Evolutionary conservation across 2,888 invertebrate species (phyloP).

Genomic region (Hydraecia micacea): DNA sequence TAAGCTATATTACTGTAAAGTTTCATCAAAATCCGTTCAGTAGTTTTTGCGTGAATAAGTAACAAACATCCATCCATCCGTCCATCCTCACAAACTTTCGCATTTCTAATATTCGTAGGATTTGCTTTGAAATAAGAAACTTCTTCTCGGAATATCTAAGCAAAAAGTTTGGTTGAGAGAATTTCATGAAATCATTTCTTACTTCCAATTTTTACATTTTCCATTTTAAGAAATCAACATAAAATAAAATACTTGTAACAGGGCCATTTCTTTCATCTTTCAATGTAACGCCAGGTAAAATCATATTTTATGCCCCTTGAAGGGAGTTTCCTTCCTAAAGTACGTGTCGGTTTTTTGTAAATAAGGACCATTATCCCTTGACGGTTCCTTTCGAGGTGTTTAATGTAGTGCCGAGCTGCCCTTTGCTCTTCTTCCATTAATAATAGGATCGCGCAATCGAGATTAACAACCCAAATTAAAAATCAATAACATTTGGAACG

Average conservation of each 20-base stretch:
- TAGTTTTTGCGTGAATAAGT: too few relatives aligned
- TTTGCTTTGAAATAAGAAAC: too few relatives aligned
- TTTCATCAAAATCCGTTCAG: too few relatives aligned
- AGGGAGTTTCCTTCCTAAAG: slow-evolving; percentile 64
- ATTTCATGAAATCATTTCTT: slow-evolving; percentile 10
- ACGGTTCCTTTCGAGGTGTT: slow-evolving; percentile 76
- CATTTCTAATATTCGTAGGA: too few relatives aligned
- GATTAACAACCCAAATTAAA: slow-evolving; percentile 82
- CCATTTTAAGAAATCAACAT: slow-evolving; percentile 35
- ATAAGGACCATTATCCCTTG: slow-evolving; percentile 80
- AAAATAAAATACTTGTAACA: slow-evolving; percentile 23
- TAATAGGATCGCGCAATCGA: slow-evolving; percentile 83
- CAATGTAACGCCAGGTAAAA: slow-evolving; percentile 50
- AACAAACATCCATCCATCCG: too few relatives aligned
- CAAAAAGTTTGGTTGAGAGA: too few relatives aligned
- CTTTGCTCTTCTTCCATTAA: slow-evolving; percentile 81
- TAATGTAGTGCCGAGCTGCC: slow-evolving; percentile 80
- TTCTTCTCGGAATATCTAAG: not conserved
- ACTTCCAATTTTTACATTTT: not conserved
- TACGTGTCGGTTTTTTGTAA: slow-evolving; percentile 76
- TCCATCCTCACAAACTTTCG: too few relatives aligned
- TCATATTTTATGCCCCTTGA: slow-evolving; percentile 58
- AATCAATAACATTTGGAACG: slow-evolving; percentile 77
- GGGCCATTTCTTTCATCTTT: slow-evolving; percentile 56
- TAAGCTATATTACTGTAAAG: too few relatives aligned